Evolutionary conservation across 64 coral and sea anemone genomes (phyloP).

Genomic region (Anthopleura sola): DNA sequence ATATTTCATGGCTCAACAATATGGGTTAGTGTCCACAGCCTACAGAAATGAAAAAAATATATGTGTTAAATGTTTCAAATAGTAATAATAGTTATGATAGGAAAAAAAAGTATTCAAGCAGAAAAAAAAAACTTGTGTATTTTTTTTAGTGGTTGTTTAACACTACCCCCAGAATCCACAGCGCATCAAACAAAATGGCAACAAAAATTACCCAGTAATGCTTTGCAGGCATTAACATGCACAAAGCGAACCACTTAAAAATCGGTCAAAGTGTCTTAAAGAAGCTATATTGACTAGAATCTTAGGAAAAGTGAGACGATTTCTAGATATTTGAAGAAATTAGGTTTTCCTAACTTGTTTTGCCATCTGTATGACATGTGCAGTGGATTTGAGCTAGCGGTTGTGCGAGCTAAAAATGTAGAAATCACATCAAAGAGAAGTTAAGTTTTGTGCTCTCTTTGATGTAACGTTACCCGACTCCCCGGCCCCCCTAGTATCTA

Average conservation of each 20-base stretch:
- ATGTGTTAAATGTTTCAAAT: not conserved
- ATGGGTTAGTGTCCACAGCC: not conserved
- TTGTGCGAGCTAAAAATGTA: not conserved
- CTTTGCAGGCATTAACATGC: constrained; percentile 1
- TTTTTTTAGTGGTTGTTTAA: not conserved
- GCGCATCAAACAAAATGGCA: not conserved
- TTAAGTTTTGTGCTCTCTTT: constrained; percentile 10
- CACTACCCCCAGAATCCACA: not conserved
- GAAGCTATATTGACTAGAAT: not conserved
- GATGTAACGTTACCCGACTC: not conserved
- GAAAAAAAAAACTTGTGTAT: not conserved
- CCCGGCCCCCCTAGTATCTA: not conserved
- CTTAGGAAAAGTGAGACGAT: not conserved
- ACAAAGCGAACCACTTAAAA: not conserved
- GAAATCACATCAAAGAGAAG: not conserved
- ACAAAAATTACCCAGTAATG: not conserved
- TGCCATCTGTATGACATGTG: not conserved
- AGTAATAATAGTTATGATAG: not conserved
- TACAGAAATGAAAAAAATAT: not conserved
- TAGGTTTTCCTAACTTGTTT: not conserved
- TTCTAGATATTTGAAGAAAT: not conserved
- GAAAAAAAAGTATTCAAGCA: not conserved
- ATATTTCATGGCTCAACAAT: not conserved
- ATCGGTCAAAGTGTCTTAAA: not conserved
- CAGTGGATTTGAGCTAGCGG: constrained; percentile 2